Evolutionary conservation across 1,140 invertebrate species (phyloP), one percentile per base, ranked within the genome.

Genomic region (Drosophila nasuta): DNA sequence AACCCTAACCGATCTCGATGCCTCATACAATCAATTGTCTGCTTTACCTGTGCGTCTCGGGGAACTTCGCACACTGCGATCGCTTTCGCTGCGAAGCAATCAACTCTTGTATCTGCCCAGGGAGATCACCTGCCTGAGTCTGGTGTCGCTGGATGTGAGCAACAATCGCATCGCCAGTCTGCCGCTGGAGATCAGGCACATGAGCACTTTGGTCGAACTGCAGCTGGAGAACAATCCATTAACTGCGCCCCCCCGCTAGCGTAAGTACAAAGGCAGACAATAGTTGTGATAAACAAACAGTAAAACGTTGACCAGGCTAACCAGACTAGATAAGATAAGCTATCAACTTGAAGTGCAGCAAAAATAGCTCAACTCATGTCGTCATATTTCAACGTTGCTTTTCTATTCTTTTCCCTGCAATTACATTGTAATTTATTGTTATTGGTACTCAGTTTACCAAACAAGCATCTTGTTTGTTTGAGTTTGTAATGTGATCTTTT

Each of bases 11-110:
- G 97, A 98, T 93, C 93, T 98, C 82, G 98, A 98, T 93, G 97
- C 96, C 7, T 97, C 97, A 30, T 98, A 97, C 92, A 99, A 99
- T 94, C 96, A 98, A 93, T 95, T 98, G 57, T 95, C 96, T 5
- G 96, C 96, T 83, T 94, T 98, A 67, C 98, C 98, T 0, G 95
- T 96, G 63, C 95, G 97, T 62, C 94, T 98, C 63, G 97, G 97
- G 6, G 96, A 98, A 86, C 94, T 98, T 56, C 93, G 94, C 48
- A 94, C 95, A 3, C 93, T 98, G 15, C 94, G 96, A 79, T 95
- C 95, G 33, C 93, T 99, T 1, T 96, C 97, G 83, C 93, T 98
- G 67, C 95, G 97, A 70, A 96, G 96, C 91, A 99, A 99, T 93
- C 94, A 96, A 72, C 93, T 99, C 33, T 95, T 97, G 79, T 96